Evolutionary conservation across 1,140 invertebrate species (phyloP), one percentile per base, ranked within the genome.

Genomic region (Euura saliciscinereae): DNA sequence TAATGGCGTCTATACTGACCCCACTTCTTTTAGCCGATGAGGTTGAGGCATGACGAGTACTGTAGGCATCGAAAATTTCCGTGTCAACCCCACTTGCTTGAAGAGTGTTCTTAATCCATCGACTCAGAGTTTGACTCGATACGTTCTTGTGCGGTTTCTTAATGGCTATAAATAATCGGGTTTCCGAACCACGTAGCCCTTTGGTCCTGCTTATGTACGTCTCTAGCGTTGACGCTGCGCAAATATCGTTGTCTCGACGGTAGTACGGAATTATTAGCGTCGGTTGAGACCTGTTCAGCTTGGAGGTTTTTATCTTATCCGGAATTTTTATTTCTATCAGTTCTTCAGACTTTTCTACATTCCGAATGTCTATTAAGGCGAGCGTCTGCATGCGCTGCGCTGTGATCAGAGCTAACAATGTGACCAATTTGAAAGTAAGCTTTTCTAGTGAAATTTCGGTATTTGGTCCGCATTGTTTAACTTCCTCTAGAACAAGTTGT

Each of bases 291-390:
- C 28, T 7, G 44, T 72, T 70, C 11, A 42, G 67, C 11, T 70
- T 13, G 8, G 73, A 73, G 2, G 74, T 75, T 71, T 75, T 75
- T 4, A 73, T 73, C 3, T 44, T 43, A 13, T 75, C 69, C 45
- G 71, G 51, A 5, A 73, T 75, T 45, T 69, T 71, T 43, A 75
- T 71, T 10, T 44, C 28, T 4, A 73, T 73, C 66, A 45, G 46
- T 2, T 44, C 43, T 44, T 71, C 45, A 3, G 65, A 43, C 6
- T 65, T 65, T 13, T 13, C 11, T 4, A 75, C 68, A 70, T 73
- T 73, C 0, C 51, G 65, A 13, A 73, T 2, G 11, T 43, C 45
- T 4, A 77, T 77, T 13, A 51, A 8, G 10, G 75, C 66, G 42
- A 77, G 59, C 3, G 73, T 75, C 70, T 77, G 71, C 28, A 28